phyloP scores from a whole-genome alignment of 2,888 invertebrate genomes.

The Megalurothrips usitatus region DNA sequence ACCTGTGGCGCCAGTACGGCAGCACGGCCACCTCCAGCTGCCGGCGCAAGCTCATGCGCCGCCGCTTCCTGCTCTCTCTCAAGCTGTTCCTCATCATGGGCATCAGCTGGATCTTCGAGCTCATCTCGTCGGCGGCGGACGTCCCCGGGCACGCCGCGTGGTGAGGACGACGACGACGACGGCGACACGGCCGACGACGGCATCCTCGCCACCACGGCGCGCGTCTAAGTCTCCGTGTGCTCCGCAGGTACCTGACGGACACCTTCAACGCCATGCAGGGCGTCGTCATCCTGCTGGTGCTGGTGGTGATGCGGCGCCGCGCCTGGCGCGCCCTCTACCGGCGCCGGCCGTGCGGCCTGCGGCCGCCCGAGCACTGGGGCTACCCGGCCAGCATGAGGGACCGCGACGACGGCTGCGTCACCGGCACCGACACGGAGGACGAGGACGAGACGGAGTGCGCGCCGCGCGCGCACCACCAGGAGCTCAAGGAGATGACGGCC shows the following conservation, averaged over 20 bases:
- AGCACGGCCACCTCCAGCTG: constrained; percentile 14
- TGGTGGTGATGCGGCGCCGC: constrained; percentile 49
- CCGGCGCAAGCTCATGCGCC: constrained; percentile 39
- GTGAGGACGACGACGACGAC: constrained; percentile 39
- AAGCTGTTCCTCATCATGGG: constrained; percentile 67
- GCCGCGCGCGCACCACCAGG: background rate
- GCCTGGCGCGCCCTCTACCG: constrained; percentile 49
- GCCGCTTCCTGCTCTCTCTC: constrained; percentile 58
- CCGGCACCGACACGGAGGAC: constrained; percentile 33
- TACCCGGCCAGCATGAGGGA: constrained; percentile 30
- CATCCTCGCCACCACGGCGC: background rate
- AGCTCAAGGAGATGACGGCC: background rate
- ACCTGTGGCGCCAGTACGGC: constrained; percentile 54
- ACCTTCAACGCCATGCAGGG: constrained; percentile 59
- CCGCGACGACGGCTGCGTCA: constrained; percentile 34
- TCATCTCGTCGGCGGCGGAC: constrained; percentile 47
- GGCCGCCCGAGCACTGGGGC: constrained; percentile 46
- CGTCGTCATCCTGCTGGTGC: constrained; percentile 50
- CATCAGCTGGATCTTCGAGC: constrained; percentile 66
- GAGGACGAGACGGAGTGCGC: constrained; percentile 33
- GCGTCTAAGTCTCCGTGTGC: constrained; percentile 3
- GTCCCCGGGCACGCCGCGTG: constrained; percentile 39
- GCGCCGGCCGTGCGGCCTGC: constrained; percentile 43
- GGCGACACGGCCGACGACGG: background rate
- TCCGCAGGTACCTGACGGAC: constrained; percentile 52